A percentile compares a stretch with the other conserved stretches of the same genome.
These are phyloP conservation scores for western clawed frog (Xenopus tropicalis) DNA, from an alignment of 2,113 vertebrate species.

Conservation along the genomic window DNA sequence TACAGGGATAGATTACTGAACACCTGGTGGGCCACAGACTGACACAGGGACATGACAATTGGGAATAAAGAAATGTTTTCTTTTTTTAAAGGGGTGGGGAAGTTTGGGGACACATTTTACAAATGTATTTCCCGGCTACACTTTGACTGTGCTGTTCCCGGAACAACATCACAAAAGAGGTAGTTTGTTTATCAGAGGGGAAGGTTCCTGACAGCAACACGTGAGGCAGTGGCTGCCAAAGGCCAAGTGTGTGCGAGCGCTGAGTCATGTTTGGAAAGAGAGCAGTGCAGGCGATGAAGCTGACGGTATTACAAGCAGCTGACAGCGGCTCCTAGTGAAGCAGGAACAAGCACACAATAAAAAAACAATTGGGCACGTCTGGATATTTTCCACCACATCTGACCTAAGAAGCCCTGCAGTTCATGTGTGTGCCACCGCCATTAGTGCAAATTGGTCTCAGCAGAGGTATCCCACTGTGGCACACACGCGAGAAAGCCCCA, in stretches of 20 bases:
- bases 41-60: no score
- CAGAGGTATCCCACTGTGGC: no score
- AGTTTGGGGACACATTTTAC: no score
- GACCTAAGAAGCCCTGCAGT: no score
- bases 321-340: background rate
- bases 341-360: conserved; percentile 10
- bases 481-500: no score
- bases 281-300: conserved; percentile 4
- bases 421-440: no score
- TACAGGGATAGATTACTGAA: no score
- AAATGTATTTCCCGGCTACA: background rate
- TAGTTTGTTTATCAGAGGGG: background rate
- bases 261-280: conserved; percentile 37
- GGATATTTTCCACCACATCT: no score
- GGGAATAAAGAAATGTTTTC: no score
- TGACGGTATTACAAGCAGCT: conserved; percentile 22
- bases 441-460: no score
- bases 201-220: conserved; percentile 3
- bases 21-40: no score
- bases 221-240: background rate
- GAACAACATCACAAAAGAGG: conserved; percentile 1
- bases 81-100: no score
- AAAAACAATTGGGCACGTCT: background rate
- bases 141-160: background rate
- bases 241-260: conserved; percentile 12